Evolutionary conservation across 2,113 vertebrate genomes (phyloP).

Genomic region (Nicator chloris): DNA sequence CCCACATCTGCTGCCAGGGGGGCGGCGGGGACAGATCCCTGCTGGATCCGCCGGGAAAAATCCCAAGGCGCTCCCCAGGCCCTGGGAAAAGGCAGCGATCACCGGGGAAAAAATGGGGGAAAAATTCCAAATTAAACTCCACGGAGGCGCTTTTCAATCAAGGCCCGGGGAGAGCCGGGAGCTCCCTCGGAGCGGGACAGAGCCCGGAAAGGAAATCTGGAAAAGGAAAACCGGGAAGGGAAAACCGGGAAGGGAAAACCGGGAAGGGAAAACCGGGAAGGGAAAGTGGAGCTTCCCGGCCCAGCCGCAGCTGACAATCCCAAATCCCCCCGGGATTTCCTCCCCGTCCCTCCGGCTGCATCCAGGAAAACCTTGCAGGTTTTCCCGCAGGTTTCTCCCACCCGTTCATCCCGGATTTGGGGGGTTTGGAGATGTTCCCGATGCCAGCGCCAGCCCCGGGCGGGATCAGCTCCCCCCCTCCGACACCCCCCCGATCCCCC

Average conservation of each 20-base stretch:
- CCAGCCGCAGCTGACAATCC: too few relatives aligned
- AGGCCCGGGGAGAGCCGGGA: too few relatives aligned
- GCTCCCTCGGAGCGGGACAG: too few relatives aligned
- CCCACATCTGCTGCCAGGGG: background rate
- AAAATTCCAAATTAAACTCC: background rate
- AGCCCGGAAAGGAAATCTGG: background rate
- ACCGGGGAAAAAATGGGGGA: accelerated
- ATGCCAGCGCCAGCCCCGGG: accelerated
- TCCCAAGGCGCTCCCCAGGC: background rate
- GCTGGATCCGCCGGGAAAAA: background rate
- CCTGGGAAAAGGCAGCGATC: background rate
- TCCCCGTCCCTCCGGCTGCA: too few relatives aligned
- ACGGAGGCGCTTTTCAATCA: accelerated
- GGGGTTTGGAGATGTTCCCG: background rate
- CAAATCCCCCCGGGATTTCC: background rate
- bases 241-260: background rate
- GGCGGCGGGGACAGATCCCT: background rate
- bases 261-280: background rate
- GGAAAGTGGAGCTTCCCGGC: background rate
- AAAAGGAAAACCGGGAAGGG: background rate
- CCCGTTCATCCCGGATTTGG: background rate
- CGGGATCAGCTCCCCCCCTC: background rate
- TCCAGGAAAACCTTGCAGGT: too few relatives aligned
- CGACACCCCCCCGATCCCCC: background rate
- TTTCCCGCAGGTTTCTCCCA: accelerated